Percentiles rank a stretch among this genome's conserved stretches.
Conservation (phyloP, 1,140 invertebrate species). For the Nylanderia fulva region DNA sequence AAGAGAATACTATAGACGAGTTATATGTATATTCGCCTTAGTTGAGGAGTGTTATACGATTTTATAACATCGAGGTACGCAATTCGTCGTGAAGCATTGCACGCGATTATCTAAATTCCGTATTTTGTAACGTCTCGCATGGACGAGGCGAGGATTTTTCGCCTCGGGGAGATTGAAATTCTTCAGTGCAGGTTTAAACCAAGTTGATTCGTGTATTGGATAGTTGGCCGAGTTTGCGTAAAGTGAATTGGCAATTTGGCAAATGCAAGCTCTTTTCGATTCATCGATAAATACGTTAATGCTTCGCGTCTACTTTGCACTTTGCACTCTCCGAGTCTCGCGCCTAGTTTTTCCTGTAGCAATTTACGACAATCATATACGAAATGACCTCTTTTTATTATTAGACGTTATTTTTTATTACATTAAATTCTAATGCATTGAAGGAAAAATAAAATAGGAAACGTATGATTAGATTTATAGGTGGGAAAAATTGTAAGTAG, state of each 20-base stretch:
- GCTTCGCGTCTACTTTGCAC: neutral
- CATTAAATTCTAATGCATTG: neutral
- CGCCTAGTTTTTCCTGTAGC: neutral
- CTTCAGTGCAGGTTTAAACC: conserved; percentile 17
- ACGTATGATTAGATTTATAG: neutral
- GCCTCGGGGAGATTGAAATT: neutral
- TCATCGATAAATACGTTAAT: conserved; percentile 20
- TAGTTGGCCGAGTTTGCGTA: neutral
- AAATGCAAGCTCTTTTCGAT: conserved; percentile 28
- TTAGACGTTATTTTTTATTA: neutral
- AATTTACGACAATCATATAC: neutral
- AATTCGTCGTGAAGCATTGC: neutral
- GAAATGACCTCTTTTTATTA: neutral
- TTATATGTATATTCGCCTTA: neutral
- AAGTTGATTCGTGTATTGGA: conserved; percentile 4
- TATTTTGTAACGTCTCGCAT: neutral
- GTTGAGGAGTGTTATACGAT: neutral
- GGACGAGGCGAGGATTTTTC: conserved; percentile 5
- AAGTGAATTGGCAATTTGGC: conserved; percentile 55
- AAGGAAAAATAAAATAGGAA: neutral
- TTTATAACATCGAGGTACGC: neutral
- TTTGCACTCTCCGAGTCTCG: neutral
- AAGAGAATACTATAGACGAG: no score
- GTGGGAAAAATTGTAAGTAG: neutral
- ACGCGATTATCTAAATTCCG: neutral